A percentile compares a stretch with the other conserved stretches of the same genome.
Evolutionary conservation across 1,140 invertebrate genomes (phyloP).

Genomic region (Drosophila lowei): DNA sequence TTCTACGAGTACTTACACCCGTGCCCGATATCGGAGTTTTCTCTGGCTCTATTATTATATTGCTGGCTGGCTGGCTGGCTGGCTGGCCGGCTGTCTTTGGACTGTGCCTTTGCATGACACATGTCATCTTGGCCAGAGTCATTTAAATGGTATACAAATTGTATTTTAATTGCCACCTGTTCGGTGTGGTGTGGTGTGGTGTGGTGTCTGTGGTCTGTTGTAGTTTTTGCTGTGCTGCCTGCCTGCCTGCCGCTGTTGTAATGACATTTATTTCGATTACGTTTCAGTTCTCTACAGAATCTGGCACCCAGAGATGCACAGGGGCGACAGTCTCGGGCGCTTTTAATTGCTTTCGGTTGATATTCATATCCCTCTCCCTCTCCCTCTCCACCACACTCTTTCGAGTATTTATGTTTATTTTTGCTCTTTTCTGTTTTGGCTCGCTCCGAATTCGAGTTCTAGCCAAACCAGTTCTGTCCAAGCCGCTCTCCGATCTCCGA

Average conservation of each 20-base stretch:
- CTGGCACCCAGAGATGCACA: conserved; percentile 46
- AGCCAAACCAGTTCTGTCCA: conserved; percentile 56
- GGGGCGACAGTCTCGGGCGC: conserved; percentile 31
- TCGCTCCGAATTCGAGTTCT: conserved; percentile 23
- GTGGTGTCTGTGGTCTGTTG: neutral
- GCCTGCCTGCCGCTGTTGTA: conserved; percentile 42
- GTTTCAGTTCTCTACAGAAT: conserved; percentile 14
- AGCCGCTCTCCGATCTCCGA: neutral
- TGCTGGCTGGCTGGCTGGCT: conserved; percentile 1
- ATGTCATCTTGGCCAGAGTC: conserved; percentile 67
- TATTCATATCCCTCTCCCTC: too few relatives aligned
- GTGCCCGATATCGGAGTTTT: conserved; percentile 3
- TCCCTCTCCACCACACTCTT: neutral
- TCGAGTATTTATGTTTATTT: conserved; percentile 5
- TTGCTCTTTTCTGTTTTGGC: conserved; percentile 10
- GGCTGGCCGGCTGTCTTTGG: conserved; percentile 10
- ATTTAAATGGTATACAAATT: conserved; percentile 77
- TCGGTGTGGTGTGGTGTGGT: conserved; percentile 14
- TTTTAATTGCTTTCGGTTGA: conserved; percentile 73
- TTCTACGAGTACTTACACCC: neutral
- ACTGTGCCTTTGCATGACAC: conserved; percentile 67
- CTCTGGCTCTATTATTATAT: conserved; percentile 30
- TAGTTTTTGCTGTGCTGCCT: conserved; percentile 10
- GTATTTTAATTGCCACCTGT: conserved; percentile 76
- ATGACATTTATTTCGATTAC: conserved; percentile 76